These are phyloP conservation scores for Trematocara variabile DNA, from an alignment of 2,113 vertebrate genomes.

Conservation along the genomic window DNA sequence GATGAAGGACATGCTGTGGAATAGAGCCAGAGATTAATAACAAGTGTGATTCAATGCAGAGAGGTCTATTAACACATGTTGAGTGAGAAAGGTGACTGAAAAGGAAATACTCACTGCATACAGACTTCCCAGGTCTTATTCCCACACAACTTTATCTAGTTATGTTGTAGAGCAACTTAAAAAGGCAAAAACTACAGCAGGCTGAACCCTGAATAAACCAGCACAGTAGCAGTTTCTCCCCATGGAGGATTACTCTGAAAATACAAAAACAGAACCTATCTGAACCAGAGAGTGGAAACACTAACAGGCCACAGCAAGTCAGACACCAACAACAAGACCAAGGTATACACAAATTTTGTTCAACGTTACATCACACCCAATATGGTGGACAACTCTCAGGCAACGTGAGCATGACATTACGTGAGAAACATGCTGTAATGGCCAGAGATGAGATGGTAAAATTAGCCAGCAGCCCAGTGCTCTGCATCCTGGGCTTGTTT, in stretches of 20 bases:
- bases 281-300: not conserved
- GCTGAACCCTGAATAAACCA: not conserved
- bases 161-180: not conserved
- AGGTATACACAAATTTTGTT: not conserved
- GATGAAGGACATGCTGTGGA: not conserved
- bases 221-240: not conserved
- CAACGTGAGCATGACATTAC: not conserved
- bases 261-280: not conserved
- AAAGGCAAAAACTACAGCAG: not conserved
- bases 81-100: not conserved
- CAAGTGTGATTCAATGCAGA: not conserved
- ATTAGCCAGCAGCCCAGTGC: not conserved
- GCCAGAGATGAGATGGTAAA: not conserved
- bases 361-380: not conserved
- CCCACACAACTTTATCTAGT: not conserved
- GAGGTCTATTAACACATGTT: not conserved
- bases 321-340: not conserved
- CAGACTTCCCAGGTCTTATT: not conserved
- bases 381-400: not conserved
- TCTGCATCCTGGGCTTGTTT: not conserved
- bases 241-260: not conserved
- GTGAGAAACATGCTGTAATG: not conserved
- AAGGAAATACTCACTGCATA: not conserved
- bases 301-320: not conserved
- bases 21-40: not conserved